Conservation (phyloP, 2,888 invertebrate species). For the Baronia brevicornis region DNA sequence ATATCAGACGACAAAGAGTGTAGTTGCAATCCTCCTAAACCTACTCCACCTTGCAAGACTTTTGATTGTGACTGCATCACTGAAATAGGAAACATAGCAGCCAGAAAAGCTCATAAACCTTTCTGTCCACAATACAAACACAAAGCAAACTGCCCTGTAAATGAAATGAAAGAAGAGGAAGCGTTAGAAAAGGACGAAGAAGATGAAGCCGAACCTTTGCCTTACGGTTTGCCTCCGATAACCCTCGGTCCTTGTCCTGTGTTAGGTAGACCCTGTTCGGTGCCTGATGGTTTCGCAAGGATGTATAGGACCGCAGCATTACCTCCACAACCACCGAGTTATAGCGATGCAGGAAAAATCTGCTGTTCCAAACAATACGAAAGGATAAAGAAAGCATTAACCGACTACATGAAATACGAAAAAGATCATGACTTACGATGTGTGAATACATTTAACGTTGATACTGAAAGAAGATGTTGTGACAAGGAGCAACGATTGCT, state of each 20-base stretch:
- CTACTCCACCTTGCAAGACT: conserved; percentile 53
- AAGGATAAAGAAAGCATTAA: conserved; percentile 59
- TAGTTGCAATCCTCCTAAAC: conserved; percentile 52
- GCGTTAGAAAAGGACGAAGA: conserved; percentile 49
- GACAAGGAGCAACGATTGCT: conserved; percentile 56
- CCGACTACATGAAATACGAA: conserved; percentile 53
- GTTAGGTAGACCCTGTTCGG: conserved; percentile 57
- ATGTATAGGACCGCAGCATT: conserved; percentile 57
- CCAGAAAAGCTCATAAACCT: conserved; percentile 52
- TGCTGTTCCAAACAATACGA: conserved; percentile 67
- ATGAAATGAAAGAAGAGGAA: conserved; percentile 39
- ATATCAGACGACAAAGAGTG: conserved; percentile 52
- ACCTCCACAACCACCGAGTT: conserved; percentile 49
- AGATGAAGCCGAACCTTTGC: conserved; percentile 51
- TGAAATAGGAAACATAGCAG: conserved; percentile 35
- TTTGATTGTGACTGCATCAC: conserved; percentile 58
- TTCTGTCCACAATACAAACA: conserved; percentile 61
- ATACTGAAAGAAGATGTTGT: conserved; percentile 61
- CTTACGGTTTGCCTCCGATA: conserved; percentile 63
- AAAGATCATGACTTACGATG: conserved; percentile 58
- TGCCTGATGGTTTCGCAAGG: conserved; percentile 61
- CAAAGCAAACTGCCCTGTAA: conserved; percentile 54
- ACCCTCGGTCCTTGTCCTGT: conserved; percentile 65
- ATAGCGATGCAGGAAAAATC: conserved; percentile 58
- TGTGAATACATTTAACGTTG: conserved; percentile 53